Evolutionary conservation across 2,888 invertebrate genomes (phyloP).

Genomic region (Spisula subtruncata): DNA sequence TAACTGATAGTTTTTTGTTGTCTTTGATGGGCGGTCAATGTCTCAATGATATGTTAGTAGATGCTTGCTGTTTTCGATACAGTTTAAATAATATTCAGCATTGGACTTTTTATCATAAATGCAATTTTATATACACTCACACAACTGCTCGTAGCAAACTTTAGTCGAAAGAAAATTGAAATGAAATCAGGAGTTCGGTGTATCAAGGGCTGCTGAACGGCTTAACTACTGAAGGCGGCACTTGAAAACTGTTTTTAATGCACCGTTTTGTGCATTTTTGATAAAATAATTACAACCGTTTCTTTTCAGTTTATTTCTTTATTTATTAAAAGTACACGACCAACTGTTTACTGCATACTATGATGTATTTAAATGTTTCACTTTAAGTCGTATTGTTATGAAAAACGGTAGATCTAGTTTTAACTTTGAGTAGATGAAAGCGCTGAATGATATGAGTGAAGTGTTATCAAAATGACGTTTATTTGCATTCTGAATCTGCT

Average conservation of each 20-base stretch:
- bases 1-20: neutral
- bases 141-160: neutral
- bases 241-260: neutral
- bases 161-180: neutral
- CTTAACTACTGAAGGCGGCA: no score
- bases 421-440: neutral
- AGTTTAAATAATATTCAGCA: neutral
- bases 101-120: neutral
- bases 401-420: neutral
- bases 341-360: neutral
- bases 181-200: no score
- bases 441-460: conserved; percentile 2
- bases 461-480: neutral
- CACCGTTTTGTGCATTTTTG: neutral
- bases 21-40: neutral
- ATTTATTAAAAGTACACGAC: neutral
- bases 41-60: no score
- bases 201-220: no score
- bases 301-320: neutral
- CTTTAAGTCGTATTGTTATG: conserved; percentile 8
- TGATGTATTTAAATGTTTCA: neutral
- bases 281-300: neutral
- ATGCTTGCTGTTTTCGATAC: neutral
- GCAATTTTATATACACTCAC: neutral
- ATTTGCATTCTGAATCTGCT: conserved; percentile 32